A percentile compares a stretch with the other conserved stretches of the same genome.
These are phyloP conservation scores for Syngnathus typhle DNA, from an alignment of 2,113 vertebrate genomes.

Conservation along the genomic window DNA sequence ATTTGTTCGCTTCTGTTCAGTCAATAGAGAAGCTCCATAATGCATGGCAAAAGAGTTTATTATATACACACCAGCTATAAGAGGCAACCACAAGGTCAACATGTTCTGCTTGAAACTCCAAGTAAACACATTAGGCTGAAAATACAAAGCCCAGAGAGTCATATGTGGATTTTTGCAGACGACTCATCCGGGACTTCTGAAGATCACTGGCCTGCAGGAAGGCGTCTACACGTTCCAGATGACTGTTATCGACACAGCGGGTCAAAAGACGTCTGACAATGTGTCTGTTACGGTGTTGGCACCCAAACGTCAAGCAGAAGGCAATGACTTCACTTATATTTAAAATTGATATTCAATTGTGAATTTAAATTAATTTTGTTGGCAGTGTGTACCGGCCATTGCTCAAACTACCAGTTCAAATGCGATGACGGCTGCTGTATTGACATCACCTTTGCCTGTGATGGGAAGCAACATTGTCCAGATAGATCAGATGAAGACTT, in stretches of 20 bases:
- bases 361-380: neutral
- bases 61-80: neutral
- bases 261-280: constrained; percentile 86
- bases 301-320: constrained; percentile 73
- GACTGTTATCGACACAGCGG: constrained; percentile 79
- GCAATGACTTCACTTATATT: constrained; percentile 46
- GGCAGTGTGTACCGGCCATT: constrained; percentile 79
- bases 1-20: constrained; percentile 31
- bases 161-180: constrained; percentile 62
- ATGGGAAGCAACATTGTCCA: constrained; percentile 85
- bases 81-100: neutral
- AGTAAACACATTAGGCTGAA: neutral
- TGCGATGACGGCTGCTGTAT: constrained; percentile 94
- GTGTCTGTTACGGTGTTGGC: constrained; percentile 82
- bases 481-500: constrained; percentile 92
- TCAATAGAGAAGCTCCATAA: constrained; percentile 30
- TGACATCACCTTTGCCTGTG: constrained; percentile 88
- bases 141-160: neutral
- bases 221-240: constrained; percentile 84
- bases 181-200: constrained; percentile 85
- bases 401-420: constrained; percentile 88
- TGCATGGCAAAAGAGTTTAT: constrained; percentile 16
- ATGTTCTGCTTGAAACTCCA: neutral
- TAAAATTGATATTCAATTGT: neutral
- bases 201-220: constrained; percentile 80